Evolutionary conservation across 2,797 vertebrate genomes (phyloP), one percentile per base, ranked within the genome.

Genomic region (Dromococcyx pavoninus): DNA sequence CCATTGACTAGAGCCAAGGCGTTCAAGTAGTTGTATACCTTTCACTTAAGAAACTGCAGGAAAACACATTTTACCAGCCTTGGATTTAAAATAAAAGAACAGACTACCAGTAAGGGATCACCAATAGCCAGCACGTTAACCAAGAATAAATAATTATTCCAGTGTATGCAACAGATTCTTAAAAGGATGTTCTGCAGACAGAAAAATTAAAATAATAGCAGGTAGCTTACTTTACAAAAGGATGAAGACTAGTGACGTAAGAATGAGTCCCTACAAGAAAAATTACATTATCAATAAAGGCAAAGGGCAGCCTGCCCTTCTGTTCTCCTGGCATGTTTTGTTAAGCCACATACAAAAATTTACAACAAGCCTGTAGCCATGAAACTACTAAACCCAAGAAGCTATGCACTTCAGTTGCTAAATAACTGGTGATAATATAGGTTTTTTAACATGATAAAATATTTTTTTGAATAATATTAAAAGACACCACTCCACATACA

Each of bases 91-190:
- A 74, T 78, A 53, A 88, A 89, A 93, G 73, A 95, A 83, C 50
- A 88, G 57, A 71, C 41, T 77, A 94, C 58, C 41, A 89, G 78
- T 17, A 93, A 54, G 32, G 44, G 71, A 50, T 44, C 32, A 54
- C 89, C 86, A 85, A 64, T 57, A 88, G 12, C 30, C 37, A 43
- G 23, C 35, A 77, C 18, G 3, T 81, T 93, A 96, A 96, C 94
- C 93, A 93, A 87, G 74, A 95, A 10, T 46, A 96, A 97, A 72
- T 58, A 21, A 67, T 83, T 39, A 88, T 77, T 93, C 60, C 62
- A 70, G 15, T 30, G 21, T 58, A 76, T 10, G 1, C 37, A 91
- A 71, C 32, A 30, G 48, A 48, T 66, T 66, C 24, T 61, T 56
- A 51, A 71, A 94, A 89, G 13, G 37, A 78, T 32, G 46, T 39